Evolutionary conservation across 1,140 invertebrate genomes (phyloP).

Genomic region (Drosophila sucinea): DNA sequence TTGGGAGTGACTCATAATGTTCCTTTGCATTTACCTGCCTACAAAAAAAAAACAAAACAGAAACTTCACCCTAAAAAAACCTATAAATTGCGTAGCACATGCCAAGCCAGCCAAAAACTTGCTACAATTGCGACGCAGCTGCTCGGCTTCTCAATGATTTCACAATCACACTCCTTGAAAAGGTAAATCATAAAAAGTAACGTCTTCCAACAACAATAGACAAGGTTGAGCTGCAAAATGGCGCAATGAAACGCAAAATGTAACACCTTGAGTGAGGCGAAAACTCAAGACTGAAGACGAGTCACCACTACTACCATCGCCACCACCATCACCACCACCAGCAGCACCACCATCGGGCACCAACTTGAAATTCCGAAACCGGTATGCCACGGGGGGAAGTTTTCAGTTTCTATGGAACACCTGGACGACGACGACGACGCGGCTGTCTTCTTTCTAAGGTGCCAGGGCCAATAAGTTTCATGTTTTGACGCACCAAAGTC

Average conservation of each 20-base stretch:
- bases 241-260: conserved; percentile 35
- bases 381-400: conserved; percentile 65
- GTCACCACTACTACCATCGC: conserved; percentile 25
- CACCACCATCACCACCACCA: conserved; percentile 31
- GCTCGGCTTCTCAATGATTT: conserved; percentile 12
- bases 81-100: conserved; percentile 10
- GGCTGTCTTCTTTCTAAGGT: conserved; percentile 52
- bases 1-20: neutral
- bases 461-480: conserved; percentile 59
- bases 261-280: conserved; percentile 59
- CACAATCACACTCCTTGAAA: conserved; percentile 11
- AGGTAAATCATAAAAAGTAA: conserved; percentile 9
- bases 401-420: conserved; percentile 70
- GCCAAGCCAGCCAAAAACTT: conserved; percentile 7
- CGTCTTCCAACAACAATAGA: conserved; percentile 12
- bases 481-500: conserved; percentile 75
- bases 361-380: conserved; percentile 31
- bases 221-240: conserved; percentile 30
- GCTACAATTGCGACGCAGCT: conserved; percentile 18
- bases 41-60: neutral
- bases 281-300: conserved; percentile 1
- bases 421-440: conserved; percentile 45
- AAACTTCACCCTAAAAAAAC: conserved; percentile 2
- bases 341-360: neutral
- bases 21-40: conserved; percentile 4